These are phyloP conservation scores for Diarsia brunnea DNA, from an alignment of 2,888 invertebrate genomes.

Conservation along the genomic window DNA sequence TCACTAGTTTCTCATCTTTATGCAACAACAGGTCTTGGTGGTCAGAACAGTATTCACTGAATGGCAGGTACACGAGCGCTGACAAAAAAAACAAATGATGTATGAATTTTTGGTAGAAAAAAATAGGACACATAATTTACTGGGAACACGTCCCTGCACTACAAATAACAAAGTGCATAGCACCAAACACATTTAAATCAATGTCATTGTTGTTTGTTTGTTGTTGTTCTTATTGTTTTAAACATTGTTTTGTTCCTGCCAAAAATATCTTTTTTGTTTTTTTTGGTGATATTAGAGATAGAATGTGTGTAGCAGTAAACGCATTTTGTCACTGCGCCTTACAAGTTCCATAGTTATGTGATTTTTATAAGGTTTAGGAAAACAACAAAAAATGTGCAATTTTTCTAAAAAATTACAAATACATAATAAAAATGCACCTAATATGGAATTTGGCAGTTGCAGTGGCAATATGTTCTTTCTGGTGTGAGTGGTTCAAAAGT, in stretches of 20 bases:
- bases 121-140: not conserved
- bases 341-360: too few relatives aligned
- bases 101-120: not conserved
- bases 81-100: not conserved
- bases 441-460: too few relatives aligned
- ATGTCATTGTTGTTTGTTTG: not conserved
- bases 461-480: not conserved
- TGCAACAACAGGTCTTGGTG: conserved; percentile 68
- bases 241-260: not conserved
- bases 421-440: too few relatives aligned
- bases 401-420: too few relatives aligned
- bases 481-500: not conserved
- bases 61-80: conserved; percentile 48
- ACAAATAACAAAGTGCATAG: too few relatives aligned
- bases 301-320: not conserved
- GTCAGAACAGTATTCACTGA: conserved; percentile 66
- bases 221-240: too few relatives aligned
- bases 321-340: not conserved
- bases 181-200: not conserved
- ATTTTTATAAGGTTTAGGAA: too few relatives aligned
- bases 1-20: conserved; percentile 72
- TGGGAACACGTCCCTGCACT: not conserved
- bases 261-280: not conserved
- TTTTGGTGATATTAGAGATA: not conserved
- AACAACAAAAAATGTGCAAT: too few relatives aligned